phyloP scores from a whole-genome alignment of 2,797 vertebrate genomes.

The Mormyrus hasselquistii region DNA sequence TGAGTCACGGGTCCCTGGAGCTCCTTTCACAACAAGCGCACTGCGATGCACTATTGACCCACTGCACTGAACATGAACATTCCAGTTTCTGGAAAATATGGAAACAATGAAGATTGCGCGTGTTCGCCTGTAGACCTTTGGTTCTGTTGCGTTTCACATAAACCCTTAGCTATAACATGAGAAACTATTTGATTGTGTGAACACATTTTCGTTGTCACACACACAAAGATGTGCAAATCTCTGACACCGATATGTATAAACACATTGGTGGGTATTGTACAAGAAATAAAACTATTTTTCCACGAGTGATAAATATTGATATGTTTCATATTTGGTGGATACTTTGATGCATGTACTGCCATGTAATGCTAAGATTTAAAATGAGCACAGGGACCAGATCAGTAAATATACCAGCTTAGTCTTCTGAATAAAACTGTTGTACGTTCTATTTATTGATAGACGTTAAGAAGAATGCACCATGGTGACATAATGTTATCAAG shows the following conservation, averaged over 20 bases:
- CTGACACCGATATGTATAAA: background rate
- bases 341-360: background rate
- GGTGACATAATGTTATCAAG: background rate
- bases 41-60: background rate
- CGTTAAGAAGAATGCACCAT: background rate
- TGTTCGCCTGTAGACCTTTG: background rate
- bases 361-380: background rate
- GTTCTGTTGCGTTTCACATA: background rate
- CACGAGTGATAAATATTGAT: background rate
- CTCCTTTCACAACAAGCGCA: background rate
- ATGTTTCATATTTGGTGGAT: background rate
- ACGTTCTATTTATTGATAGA: background rate
- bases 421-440: background rate
- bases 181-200: background rate
- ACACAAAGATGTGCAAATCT: background rate
- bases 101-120: background rate
- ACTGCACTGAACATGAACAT: background rate
- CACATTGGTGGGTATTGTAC: background rate
- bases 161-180: background rate
- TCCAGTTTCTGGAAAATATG: background rate
- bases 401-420: background rate
- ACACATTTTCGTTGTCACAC: background rate
- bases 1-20: background rate
- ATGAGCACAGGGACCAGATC: background rate
- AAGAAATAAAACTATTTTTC: background rate